Evolutionary conservation across 2,113 vertebrate genomes (phyloP).

Genomic region (Mixornis gularis): DNA sequence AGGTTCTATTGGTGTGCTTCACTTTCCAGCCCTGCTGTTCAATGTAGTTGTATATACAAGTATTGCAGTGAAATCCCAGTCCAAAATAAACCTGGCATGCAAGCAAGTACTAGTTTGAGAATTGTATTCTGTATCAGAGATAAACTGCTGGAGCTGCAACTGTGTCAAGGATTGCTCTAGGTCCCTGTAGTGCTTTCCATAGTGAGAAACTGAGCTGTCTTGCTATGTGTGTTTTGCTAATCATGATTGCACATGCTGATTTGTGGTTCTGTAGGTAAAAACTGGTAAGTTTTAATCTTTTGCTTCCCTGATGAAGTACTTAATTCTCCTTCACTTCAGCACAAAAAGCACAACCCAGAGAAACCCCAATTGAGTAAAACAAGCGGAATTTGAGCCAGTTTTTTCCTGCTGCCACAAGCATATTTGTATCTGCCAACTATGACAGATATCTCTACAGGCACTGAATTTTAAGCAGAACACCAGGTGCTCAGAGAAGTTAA

Average conservation of each 20-base stretch:
- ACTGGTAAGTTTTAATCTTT: neutral
- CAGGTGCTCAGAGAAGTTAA: neutral
- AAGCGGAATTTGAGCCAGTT: neutral
- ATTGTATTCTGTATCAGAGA: neutral
- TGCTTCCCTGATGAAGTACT: neutral
- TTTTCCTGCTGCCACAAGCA: conserved; percentile 41
- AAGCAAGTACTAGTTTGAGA: neutral
- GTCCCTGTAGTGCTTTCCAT: neutral
- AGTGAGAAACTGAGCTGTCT: neutral
- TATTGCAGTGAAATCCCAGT: neutral
- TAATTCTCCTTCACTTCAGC: neutral
- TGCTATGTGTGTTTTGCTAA: neutral
- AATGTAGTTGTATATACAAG: neutral
- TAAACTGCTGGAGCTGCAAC: neutral
- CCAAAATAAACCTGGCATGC: neutral
- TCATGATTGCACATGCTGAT: rapidly evolving
- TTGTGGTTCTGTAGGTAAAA: neutral
- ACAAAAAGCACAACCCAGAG: neutral
- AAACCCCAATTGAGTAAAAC: neutral
- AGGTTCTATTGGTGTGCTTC: neutral
- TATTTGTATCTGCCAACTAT: conserved; percentile 32
- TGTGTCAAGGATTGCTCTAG: neutral
- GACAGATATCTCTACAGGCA: conserved; percentile 26
- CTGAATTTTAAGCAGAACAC: conserved; percentile 30
- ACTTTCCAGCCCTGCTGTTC: neutral